Base-by-base conservation (phyloP, 2,797 vertebrate genomes). In the Phrynocephalus vlangalii region DNA sequence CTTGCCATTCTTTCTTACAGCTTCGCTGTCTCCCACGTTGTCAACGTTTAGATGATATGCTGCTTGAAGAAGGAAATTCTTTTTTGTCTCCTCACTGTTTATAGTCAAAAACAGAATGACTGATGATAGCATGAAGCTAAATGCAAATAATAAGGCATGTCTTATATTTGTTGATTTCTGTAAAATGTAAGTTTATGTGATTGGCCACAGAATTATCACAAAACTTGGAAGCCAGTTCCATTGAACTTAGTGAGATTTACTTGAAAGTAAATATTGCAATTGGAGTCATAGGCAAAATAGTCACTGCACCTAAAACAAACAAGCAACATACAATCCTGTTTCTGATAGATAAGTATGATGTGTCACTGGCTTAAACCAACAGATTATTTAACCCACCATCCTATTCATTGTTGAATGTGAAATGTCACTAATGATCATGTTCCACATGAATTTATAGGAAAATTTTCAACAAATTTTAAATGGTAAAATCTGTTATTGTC, bases 1-100 rank as follows among this genome's bases (percentile, higher is more conserved):
- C 13, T n/a, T 18, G 6, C 4, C 7, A 7, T 30, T 50, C 28
- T 30, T 30, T 2, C 8, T 66, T 28, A 48, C 76, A 50, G 22
- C 30, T 63, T 56, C n/a, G 48, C 78, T 70, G 28, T 24, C 48
- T 52, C 2, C 48, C n/a, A 85, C 30, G 66, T 67, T 78, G 30
- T 85, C 60, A 78, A 30, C 13, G 73, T 44, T 85, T 82, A 81
- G 87, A 72, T 76, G 52, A 2, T 85, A 13, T 82, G 38, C 77
- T 28, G 5, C 30, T 0, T 1, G 7, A 15, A 33, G 7, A 15
- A 33, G 48, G 86, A 30, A 67, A 63, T 66, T 20, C 60, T 20
- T 79, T 80, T 90, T 10, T 79, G 11, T 60, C 24, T 30, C 13
- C 3, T 48, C 26, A 6, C 6, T 20, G 6, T n/a, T 83, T 44